phyloP scores from a whole-genome alignment of 2,888 invertebrate genomes.

The Megalurothrips usitatus region DNA sequence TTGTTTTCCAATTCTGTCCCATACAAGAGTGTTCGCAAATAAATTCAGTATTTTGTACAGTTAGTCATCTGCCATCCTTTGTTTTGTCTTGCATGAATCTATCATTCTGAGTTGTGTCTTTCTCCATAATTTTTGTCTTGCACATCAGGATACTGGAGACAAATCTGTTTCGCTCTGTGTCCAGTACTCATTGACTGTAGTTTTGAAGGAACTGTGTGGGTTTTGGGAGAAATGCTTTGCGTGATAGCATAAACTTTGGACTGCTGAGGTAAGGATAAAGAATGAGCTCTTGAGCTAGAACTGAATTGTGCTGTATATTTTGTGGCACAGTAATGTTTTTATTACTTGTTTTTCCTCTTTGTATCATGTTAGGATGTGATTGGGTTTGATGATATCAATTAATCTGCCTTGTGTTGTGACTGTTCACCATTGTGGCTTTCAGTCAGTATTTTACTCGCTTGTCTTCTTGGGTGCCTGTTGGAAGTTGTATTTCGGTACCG shows the following conservation, averaged over 20 bases:
- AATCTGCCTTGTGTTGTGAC: neutral
- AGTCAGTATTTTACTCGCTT: neutral
- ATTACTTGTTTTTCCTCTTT: constrained; percentile 17
- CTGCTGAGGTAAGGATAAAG: constrained; percentile 8
- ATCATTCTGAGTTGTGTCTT: neutral
- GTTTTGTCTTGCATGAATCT: neutral
- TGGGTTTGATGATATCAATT: neutral
- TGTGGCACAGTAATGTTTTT: constrained; percentile 22
- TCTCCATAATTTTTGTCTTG: neutral
- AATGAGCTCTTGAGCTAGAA: constrained; percentile 19
- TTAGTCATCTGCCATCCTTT: neutral
- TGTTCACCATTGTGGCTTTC: neutral
- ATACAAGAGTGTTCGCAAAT: neutral
- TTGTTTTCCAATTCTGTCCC: neutral
- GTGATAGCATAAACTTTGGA: constrained; percentile 20
- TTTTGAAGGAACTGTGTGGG: neutral
- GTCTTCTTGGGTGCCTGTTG: neutral
- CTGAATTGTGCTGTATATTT: constrained; percentile 16
- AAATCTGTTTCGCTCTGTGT: neutral
- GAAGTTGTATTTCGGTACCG: neutral
- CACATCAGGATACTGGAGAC: neutral
- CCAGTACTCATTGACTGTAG: neutral
- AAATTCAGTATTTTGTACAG: neutral
- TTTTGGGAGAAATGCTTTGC: neutral
- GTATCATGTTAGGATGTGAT: constrained; percentile 11